phyloP scores from a whole-genome alignment of 2,888 invertebrate genomes.

The Macrophya alboannulata region DNA sequence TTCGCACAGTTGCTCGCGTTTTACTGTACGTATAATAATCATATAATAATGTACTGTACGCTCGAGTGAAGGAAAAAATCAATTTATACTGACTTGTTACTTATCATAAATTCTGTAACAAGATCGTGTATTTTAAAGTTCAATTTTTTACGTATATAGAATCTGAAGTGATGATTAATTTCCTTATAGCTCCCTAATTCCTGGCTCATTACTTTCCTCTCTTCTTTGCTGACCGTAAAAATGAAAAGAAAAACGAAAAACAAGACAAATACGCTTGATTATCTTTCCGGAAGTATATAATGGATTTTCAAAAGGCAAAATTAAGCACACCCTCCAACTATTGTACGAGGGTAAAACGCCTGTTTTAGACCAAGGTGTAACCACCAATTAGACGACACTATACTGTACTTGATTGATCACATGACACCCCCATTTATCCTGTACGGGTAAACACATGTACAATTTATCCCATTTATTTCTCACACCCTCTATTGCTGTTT shows the following conservation, averaged over 20 bases:
- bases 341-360: not conserved
- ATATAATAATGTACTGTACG: not conserved
- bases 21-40: not conserved
- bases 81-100: not conserved
- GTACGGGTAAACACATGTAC: not conserved
- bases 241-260: not conserved
- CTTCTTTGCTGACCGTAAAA: not conserved
- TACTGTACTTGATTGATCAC: conserved; percentile 32
- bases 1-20: too few relatives aligned
- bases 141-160: not conserved
- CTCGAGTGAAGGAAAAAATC: not conserved
- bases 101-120: not conserved
- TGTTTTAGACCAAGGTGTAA: not conserved
- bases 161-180: not conserved
- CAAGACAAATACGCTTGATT: not conserved
- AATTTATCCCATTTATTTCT: not conserved
- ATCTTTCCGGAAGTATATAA: not conserved
- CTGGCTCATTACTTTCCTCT: not conserved
- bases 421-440: conserved; percentile 29
- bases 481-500: conserved; percentile 6
- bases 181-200: not conserved
- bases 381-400: conserved; percentile 23
- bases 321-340: not conserved
- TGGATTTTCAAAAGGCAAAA: not conserved
- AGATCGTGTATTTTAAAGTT: not conserved